Evolutionary conservation across 2,113 vertebrate species (phyloP), one percentile per base, ranked within the genome.

Genomic region (Nothobranchius kuhntae): DNA sequence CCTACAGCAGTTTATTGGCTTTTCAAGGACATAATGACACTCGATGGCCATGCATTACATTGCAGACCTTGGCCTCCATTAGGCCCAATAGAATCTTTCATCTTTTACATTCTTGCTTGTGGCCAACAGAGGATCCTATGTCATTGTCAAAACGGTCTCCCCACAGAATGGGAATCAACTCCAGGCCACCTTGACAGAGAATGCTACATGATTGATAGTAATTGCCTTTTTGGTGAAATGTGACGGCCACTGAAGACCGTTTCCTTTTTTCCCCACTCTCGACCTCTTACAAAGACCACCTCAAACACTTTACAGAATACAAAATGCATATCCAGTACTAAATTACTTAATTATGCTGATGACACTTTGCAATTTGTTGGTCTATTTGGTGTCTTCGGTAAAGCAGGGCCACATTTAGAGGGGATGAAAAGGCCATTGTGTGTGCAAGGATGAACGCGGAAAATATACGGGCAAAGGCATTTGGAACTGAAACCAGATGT

Each of bases 401-500:
- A 53, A 40, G 53, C 50, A 8, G 55, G 13, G 55, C 57, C 61
- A 45, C 36, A 81, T 89, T 88, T 81, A 86, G 63, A 69, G 35
- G 44, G 84, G 68, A 87, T 84, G 75, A 88, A 89, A 89, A 88
- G 78, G 51, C 79, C 82, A 87, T 88, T 91, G 86, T 90, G 84
- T 80, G 61, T 76, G 79, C 68, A 67, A 81, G 59, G 86, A 87
- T 89, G 80, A 75, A 87, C 54, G 52, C 60, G 61, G 64, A 68
- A 72, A 76, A 82, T 83, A 87, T 82, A 90, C 71, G 81, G 69
- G 71, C 68, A 78, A 82, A 88, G 79, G 73, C 74, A 83, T 87
- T 75, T 80, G 61, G 89, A 90, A 92, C 79, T 74, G 58, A 89
- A 93, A 92, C 81, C 89, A 92, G 90, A 92, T 91, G 90, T 90